Evolutionary conservation across 2,888 invertebrate species (phyloP), one percentile per base, ranked within the genome.

Genomic region (Papilio demoleus): DNA sequence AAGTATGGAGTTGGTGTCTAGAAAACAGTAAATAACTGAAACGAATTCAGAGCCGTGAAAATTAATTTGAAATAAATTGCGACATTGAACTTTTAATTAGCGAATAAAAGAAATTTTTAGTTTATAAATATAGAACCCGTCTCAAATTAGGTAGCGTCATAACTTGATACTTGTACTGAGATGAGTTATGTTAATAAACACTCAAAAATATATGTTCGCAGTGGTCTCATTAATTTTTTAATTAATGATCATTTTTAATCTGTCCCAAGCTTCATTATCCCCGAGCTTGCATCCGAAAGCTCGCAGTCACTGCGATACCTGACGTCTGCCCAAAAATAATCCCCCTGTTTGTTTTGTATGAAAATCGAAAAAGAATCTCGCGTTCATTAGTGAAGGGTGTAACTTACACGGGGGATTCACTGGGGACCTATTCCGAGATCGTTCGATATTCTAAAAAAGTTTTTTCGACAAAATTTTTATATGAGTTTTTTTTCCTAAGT

Each of bases 351-450:
- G 86, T 88, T 88, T 78, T 81, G 78, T 77, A 87, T 85, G 84
- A 90, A 91, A 91, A 91, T 88, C 89, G 86, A 89, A 90, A 90
- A 90, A 90, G 86, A 91, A 89, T 88, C 84, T 81, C 82, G 79
- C 80, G 85, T 88, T 91, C 91, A 90, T 91, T 91, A 91, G 84
- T 78, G 88, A 80, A 85, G 87, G 88, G 89, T 88, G 89, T 88
- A 87, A 86, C 85, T 90, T 88, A 90, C 88, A 81, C 85, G 81
- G 81, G 83, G 85, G 81, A 76, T 74, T 76, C 76, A 81, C 75
- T 71, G 77, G 80, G 78, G 72, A 75, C 2, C 58, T 82, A 85
- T 86, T 84, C 66, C 70, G 12, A 42, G 31, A 66, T 14, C 72
- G 67, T 62, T 70, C 75, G 76, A 73, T 59, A 64, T 62, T 53